phyloP scores from a whole-genome alignment of 2,797 vertebrate genomes.

The Sylvilagus floridanus region DNA sequence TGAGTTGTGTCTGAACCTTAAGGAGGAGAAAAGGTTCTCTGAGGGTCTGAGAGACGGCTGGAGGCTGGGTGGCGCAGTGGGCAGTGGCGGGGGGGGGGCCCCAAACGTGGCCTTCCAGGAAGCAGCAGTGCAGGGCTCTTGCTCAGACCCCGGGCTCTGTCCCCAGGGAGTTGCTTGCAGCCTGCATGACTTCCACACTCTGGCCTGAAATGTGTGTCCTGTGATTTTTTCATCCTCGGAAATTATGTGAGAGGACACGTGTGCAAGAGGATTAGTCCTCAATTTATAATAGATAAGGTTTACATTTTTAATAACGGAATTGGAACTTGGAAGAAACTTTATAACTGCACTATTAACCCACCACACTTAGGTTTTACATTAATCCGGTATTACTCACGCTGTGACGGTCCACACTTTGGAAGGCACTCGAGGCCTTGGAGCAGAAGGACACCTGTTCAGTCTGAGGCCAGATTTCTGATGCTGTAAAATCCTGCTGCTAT shows the following conservation, averaged over 20 bases:
- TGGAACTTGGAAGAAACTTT: constrained; percentile 83
- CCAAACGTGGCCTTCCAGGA: not conserved
- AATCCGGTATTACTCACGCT: constrained; percentile 80
- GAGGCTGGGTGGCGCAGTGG: accelerated
- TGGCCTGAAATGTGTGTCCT: constrained; percentile 68
- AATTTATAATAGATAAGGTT: constrained; percentile 86
- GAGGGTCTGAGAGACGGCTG: not conserved
- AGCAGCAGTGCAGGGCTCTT: not conserved
- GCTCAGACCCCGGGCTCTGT: not conserved
- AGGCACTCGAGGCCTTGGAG: constrained; percentile 79
- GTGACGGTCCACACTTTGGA: constrained; percentile 75
- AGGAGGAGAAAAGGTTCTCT: not conserved
- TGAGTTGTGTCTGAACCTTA: not conserved
- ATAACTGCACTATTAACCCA: constrained; percentile 80
- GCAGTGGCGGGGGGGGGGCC: too few relatives aligned
- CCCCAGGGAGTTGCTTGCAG: constrained; percentile 5
- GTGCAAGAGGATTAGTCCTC: constrained; percentile 80
- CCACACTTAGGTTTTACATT: constrained; percentile 81
- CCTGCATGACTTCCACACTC: constrained; percentile 61
- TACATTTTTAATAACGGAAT: constrained; percentile 87
- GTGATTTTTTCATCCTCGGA: constrained; percentile 76
- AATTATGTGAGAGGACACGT: constrained; percentile 84
- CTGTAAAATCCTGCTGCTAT: not conserved
- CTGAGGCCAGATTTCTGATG: not conserved
- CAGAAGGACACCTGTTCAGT: not conserved